Evolutionary conservation across 2,888 invertebrate species (phyloP), one percentile per base, ranked within the genome.

Genomic region (Pammene aurita): DNA sequence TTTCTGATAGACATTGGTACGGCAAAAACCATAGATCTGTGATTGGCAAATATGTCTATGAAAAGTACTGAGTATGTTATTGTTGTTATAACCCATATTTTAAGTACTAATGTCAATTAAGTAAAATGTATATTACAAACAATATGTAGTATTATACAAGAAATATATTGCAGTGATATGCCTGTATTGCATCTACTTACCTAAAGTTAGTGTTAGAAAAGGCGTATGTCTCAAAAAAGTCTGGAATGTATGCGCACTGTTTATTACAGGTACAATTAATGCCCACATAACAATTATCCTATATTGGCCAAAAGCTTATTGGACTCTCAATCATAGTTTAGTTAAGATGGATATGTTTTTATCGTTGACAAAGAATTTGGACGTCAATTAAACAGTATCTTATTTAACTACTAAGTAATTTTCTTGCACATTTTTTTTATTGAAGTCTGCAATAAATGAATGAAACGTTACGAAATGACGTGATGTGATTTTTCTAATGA

Each of bases 101-200:
- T 67, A 56, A 62, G 54, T 58, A 62, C 56, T 62, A 63, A 35
- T 14, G 44, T 67, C 50, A 50, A 46, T 60, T 38, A 66, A 55
- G 48, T 62, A 56, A 60, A 52, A 56, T 34, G 7, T 52, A n/a
- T n/a, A n/a, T n/a, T n/a, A 50, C 11, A n/a, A 67, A 50, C 13
- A 58, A 42, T 0, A 44, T 60, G 18, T 60, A 44, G 10, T 18
- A 35, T 35, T 50, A 55, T 50, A 69, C 67, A 70, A 71, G 67
- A 70, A 73, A 72, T 71, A 50, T 10, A 73, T 71, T 72, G 72
- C 66, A 80, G 80, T 86, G 86, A 87, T 86, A 86, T 85, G 85
- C 85, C 78, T 84, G 80, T 76, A 56, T n/a, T 58, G 52, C 34
- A n/a, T 54, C 54, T 34, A 63, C 50, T 52, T 68, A 63, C 50